Evolutionary conservation across 2,797 vertebrate species (phyloP).

Genomic region (Fringilla coelebs): DNA sequence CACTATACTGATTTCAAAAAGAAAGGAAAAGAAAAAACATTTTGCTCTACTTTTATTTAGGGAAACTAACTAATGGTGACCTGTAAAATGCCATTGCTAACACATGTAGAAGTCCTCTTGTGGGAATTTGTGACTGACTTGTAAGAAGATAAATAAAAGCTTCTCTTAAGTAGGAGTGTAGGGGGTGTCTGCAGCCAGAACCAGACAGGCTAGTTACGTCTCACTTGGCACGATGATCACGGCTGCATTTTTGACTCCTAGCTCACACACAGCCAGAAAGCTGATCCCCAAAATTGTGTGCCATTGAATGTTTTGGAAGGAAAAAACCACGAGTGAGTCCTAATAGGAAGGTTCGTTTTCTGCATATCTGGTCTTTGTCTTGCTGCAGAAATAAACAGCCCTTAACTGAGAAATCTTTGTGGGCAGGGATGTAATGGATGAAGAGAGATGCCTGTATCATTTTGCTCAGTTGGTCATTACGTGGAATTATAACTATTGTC

Average conservation of each 20-base stretch:
- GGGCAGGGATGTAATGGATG: slow-evolving; percentile 42
- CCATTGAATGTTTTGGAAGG: not conserved
- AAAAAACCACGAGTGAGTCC: not conserved
- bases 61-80: not conserved
- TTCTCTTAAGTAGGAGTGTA: not conserved
- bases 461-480: slow-evolving; percentile 45
- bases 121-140: not conserved
- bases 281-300: slow-evolving; percentile 29
- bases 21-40: not conserved
- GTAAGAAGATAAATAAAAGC: not conserved
- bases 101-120: not conserved
- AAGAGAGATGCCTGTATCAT: slow-evolving; percentile 45
- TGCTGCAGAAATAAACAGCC: slow-evolving; percentile 57
- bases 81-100: not conserved
- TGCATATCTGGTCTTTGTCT: slow-evolving; percentile 66
- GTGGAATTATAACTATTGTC: slow-evolving; percentile 52
- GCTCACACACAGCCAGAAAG: slow-evolving; percentile 7
- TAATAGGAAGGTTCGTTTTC: slow-evolving; percentile 52
- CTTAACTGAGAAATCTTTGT: slow-evolving; percentile 50
- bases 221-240: not conserved
- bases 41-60: not conserved
- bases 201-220: not conserved
- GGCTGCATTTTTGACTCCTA: not conserved
- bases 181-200: not conserved
- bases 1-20: not conserved